Base-by-base conservation (phyloP, 2,888 invertebrate species). In the Athalia circularis region DNA sequence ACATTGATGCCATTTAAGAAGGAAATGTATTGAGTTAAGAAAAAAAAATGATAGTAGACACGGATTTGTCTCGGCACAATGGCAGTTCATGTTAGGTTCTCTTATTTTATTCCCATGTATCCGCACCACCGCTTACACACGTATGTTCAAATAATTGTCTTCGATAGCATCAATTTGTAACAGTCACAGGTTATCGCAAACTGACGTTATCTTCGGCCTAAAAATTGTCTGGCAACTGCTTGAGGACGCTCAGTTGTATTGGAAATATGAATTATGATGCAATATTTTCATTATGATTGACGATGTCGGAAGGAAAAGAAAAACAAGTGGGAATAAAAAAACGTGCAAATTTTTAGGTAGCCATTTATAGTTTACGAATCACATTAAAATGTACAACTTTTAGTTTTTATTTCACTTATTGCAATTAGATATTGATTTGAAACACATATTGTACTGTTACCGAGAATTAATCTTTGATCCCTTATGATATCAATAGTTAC, bases 1-100 rank as follows among this genome's bases (percentile, higher is more conserved):
- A 97, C 91, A 97, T 97, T 90, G 97, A 97, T 93, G 97, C 96
- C 91, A 97, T 97, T 90, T 97, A 96, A 92, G 90, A 81, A 77
- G 81, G 80, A 80, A 79, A 80, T 72, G 64, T 54, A 65, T 64
- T 75, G 45, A 64, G 9, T 43, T 43, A 57, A 47, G 9, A 61
- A 57, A 43, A 7, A 75, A 48, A 50, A 62, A 9, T 15, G 62
- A 47, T 29, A 59, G 47, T 45, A 65, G 9, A 45, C 11, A 48
- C 45, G 80, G 83, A 83, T 48, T 75, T 75, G 81, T 78, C 81
- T 82, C 82, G 79, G 78, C 82, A 81, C 81, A 85, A 84, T 72
- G 64, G 74, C 65, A 62, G 78, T 84, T 84, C 81, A 81, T 79
- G 75, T 78, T 85, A 85, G 82, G 77, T 82, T 83, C 79, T 80